Evolutionary conservation across 2,113 vertebrate genomes (phyloP).

Genomic region (Todiramphus saurophagus): DNA sequence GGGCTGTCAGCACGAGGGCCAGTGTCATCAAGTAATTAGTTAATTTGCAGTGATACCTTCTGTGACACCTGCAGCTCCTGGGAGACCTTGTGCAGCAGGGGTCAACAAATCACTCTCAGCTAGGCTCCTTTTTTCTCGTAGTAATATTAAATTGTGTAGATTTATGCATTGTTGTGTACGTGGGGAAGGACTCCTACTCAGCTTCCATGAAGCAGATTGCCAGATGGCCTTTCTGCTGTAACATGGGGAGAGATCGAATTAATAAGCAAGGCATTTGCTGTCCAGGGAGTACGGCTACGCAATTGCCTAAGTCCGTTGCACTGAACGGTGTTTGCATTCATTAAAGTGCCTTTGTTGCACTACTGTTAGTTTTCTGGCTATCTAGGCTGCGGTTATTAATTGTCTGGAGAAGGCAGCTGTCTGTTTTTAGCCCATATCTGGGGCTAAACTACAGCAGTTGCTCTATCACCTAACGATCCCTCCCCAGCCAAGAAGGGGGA

Average conservation of each 20-base stretch:
- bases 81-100: background rate
- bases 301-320: background rate
- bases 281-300: background rate
- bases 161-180: rapidly evolving
- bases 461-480: too few species aligned
- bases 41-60: background rate
- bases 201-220: background rate
- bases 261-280: background rate
- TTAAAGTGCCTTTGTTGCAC: background rate
- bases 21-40: background rate
- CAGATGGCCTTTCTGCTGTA: background rate
- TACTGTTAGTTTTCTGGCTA: background rate
- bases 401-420: background rate
- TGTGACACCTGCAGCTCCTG: background rate
- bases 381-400: background rate
- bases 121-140: background rate
- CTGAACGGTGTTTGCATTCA: rapidly evolving
- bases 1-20: background rate
- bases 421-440: too few species aligned
- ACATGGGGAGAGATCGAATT: background rate
- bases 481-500: too few species aligned
- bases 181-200: background rate
- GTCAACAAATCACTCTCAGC: background rate
- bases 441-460: too few species aligned
- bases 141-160: background rate